Conservation (phyloP, 2,113 vertebrate species). For the Lota lota region DNA sequence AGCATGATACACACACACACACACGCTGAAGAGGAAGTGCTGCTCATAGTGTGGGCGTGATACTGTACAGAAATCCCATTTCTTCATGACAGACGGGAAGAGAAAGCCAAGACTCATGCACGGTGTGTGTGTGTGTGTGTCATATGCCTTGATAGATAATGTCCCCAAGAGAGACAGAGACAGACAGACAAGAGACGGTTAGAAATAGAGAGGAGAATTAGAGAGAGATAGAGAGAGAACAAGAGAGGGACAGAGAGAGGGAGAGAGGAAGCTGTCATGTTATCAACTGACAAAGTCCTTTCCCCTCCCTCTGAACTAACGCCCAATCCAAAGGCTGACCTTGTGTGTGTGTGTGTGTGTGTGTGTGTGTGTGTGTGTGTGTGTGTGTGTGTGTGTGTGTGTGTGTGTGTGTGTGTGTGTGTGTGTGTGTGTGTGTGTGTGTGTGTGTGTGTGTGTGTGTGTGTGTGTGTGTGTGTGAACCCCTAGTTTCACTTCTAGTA, state of each 20-base stretch:
- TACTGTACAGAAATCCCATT: constrained; percentile 23
- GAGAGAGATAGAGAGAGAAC: no score
- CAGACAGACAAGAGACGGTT: constrained; percentile 7
- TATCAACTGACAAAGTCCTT: constrained; percentile 48
- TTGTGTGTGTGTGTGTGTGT: not conserved
- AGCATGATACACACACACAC: not conserved
- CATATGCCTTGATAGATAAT: constrained; percentile 50
- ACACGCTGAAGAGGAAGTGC: constrained; percentile 35
- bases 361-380: constrained; percentile 5
- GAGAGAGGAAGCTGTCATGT: constrained; percentile 47
- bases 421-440: not conserved
- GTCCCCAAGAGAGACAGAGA: constrained; percentile 24
- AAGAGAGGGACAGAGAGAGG: not conserved
- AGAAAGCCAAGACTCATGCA: constrained; percentile 2
- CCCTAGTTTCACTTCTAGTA: no score
- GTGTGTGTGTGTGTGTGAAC: constrained; percentile 9
- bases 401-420: constrained; percentile 4
- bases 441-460: constrained; percentile 17
- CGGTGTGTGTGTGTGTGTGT: constrained; percentile 5
- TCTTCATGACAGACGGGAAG: constrained; percentile 14
- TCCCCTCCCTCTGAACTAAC: constrained; percentile 23
- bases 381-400: no score
- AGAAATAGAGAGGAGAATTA: not conserved
- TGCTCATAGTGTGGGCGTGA: constrained; percentile 31
- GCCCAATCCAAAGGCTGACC: not conserved